phyloP scores from a whole-genome alignment of 2,888 invertebrate genomes.

The Archips crataeganus region DNA sequence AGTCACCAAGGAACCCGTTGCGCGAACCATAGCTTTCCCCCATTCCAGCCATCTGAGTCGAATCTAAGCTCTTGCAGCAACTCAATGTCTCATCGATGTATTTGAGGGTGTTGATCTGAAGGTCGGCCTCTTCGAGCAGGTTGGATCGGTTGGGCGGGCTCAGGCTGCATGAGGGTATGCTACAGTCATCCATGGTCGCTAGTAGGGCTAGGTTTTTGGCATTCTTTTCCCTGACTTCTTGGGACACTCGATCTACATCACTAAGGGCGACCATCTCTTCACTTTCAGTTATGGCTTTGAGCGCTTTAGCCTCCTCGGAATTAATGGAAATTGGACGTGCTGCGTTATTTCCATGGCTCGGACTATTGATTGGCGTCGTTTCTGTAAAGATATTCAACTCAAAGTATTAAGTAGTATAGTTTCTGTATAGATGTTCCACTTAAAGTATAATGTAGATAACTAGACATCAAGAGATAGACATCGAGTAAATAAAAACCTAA shows the following conservation, averaged over 20 bases:
- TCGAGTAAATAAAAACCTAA: no score
- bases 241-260: slow-evolving; percentile 77
- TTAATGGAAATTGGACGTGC: slow-evolving; percentile 88
- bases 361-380: slow-evolving; percentile 80
- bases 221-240: slow-evolving; percentile 77
- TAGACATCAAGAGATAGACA: no score
- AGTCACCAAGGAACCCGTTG: slow-evolving; percentile 78
- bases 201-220: slow-evolving; percentile 81
- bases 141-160: slow-evolving; percentile 78
- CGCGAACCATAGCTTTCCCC: slow-evolving; percentile 81
- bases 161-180: slow-evolving; percentile 77
- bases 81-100: slow-evolving; percentile 87
- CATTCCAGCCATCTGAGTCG: slow-evolving; percentile 78
- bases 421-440: slow-evolving; percentile 60
- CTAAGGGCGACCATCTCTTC: slow-evolving; percentile 89
- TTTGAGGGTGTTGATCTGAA: slow-evolving; percentile 86
- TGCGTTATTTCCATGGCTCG: slow-evolving; percentile 69
- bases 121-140: slow-evolving; percentile 78
- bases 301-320: slow-evolving; percentile 86
- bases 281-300: slow-evolving; percentile 89
- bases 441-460: background rate
- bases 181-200: slow-evolving; percentile 84
- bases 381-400: slow-evolving; percentile 59
- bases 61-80: slow-evolving; percentile 81
- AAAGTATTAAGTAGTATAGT: slow-evolving; percentile 48